Evolutionary conservation across 1,140 invertebrate species (phyloP).

Genomic region (Procambarus virginalis): DNA sequence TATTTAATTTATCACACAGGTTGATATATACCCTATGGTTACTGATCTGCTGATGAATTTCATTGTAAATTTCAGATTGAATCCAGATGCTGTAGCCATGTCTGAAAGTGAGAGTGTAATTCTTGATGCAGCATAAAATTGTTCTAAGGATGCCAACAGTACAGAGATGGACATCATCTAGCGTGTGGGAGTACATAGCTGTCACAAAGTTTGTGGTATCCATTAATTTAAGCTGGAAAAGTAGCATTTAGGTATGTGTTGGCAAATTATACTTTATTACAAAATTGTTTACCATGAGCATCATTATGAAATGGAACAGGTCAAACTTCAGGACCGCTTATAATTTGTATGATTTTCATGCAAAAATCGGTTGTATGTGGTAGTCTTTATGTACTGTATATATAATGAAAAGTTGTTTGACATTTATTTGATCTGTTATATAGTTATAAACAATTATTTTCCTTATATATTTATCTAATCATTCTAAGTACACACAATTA

Average conservation of each 20-base stretch:
- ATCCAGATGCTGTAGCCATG: neutral
- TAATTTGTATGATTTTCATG: neutral
- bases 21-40: too few species aligned
- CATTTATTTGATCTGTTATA: neutral
- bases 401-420: neutral
- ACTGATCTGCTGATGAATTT: too few species aligned
- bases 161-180: neutral
- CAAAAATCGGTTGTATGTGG: neutral
- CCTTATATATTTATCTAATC: too few species aligned
- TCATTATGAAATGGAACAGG: neutral
- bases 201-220: neutral
- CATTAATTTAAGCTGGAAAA: neutral
- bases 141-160: neutral
- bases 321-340: neutral
- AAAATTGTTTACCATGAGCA: neutral
- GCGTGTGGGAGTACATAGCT: neutral
- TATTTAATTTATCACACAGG: too few species aligned
- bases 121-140: neutral
- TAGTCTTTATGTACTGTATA: neutral
- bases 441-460: too few species aligned
- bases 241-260: neutral
- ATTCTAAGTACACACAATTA: too few species aligned
- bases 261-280: neutral
- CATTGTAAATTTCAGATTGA: neutral
- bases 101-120: neutral